These are phyloP conservation scores for Antitype chi DNA, from an alignment of 2,888 invertebrate species.

Conservation along the genomic window DNA sequence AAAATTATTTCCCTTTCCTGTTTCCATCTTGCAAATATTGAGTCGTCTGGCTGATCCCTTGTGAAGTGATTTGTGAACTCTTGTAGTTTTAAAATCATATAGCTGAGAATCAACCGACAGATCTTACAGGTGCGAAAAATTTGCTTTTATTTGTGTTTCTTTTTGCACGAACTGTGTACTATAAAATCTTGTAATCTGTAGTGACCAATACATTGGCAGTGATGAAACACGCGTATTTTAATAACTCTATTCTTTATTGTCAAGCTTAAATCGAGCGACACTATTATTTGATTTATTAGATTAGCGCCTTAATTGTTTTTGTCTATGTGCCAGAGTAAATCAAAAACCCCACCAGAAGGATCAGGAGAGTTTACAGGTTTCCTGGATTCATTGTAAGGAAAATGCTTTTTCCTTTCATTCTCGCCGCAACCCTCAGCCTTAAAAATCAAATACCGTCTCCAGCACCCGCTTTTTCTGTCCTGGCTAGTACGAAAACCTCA, in stretches of 20 bases:
- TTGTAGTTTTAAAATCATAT: neutral
- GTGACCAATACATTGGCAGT: constrained; percentile 1
- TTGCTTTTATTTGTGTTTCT: neutral
- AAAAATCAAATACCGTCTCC: neutral
- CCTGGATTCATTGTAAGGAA: neutral
- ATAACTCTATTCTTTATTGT: too few relatives aligned
- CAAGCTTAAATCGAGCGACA: neutral
- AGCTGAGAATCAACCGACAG: neutral
- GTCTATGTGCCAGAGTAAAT: neutral
- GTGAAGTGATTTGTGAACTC: constrained; percentile 5
- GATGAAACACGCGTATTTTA: neutral
- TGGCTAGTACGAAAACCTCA: neutral
- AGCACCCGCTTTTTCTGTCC: neutral
- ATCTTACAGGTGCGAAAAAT: neutral
- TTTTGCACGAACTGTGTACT: neutral
- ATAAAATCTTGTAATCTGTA: neutral
- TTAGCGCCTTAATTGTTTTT: neutral
- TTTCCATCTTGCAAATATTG: neutral
- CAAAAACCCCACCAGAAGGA: neutral
- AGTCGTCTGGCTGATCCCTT: neutral
- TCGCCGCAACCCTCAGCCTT: neutral
- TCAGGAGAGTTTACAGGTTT: neutral
- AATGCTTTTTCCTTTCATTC: neutral
- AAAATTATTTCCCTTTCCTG: constrained; percentile 1
- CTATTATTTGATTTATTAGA: neutral